Conservation (phyloP, 2,113 vertebrate genomes). For the Boleophthalmus pectinirostris region DNA sequence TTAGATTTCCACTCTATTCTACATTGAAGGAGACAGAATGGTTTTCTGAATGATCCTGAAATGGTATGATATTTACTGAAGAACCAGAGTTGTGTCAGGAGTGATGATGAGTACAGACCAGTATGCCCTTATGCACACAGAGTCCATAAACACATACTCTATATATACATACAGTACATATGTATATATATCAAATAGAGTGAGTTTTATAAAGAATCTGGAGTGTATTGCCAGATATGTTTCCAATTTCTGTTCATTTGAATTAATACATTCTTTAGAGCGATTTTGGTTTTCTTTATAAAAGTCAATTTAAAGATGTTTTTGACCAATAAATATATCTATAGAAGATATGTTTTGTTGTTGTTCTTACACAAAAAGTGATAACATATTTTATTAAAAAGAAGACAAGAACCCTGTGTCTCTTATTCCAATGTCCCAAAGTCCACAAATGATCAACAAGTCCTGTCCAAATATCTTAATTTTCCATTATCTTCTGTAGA, state of each 20-base stretch:
- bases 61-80: slow-evolving; percentile 47
- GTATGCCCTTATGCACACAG: slow-evolving; percentile 61
- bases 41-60: slow-evolving; percentile 72
- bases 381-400: slow-evolving; percentile 15
- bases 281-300: slow-evolving; percentile 76
- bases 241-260: slow-evolving; percentile 56
- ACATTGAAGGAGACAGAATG: slow-evolving; percentile 72
- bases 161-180: slow-evolving; percentile 75
- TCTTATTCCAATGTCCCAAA: background rate
- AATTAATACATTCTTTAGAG: slow-evolving; percentile 44
- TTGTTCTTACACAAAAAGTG: slow-evolving; percentile 15
- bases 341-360: slow-evolving; percentile 71
- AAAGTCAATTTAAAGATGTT: slow-evolving; percentile 71
- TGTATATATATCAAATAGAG: slow-evolving; percentile 81
- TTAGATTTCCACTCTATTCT: slow-evolving; percentile 77
- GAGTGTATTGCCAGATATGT: slow-evolving; percentile 58
- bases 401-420: slow-evolving; percentile 7
- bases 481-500: slow-evolving; percentile 74
- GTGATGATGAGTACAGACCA: slow-evolving; percentile 65
- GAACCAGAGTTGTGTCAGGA: slow-evolving; percentile 45
- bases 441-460: slow-evolving; percentile 19
- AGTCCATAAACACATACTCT: slow-evolving; percentile 69
- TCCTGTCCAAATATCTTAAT: slow-evolving; percentile 7
- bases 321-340: slow-evolving; percentile 75
- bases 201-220: slow-evolving; percentile 79